Evolutionary conservation across 2,797 vertebrate species (phyloP), one percentile per base, ranked within the genome.

Genomic region (Notolabrus celidotus): DNA sequence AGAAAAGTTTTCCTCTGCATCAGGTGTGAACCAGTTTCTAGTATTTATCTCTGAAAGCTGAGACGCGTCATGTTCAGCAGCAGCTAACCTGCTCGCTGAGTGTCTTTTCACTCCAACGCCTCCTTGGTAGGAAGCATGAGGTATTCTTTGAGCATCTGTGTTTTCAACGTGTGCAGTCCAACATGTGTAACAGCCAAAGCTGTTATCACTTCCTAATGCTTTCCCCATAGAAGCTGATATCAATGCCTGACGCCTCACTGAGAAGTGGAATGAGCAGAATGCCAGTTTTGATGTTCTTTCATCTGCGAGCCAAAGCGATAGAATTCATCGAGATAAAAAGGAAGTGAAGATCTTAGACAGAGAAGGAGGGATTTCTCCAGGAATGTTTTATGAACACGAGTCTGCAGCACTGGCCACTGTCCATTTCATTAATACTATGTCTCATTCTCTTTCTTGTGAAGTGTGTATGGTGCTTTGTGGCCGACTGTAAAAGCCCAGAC

Each of bases 101-200:
- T 51, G 36, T 68, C 49, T 65, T 68, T 36, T 45, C 43, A 36
- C 45, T 53, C 23, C 23, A 0, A 55, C 23, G 45, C 73, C 80
- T 75, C 33, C 23, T 68, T 74, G 55, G 43, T 74, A 55, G 74
- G 80, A 82, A 85, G 67, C 75, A 41, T 34, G 54, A 63, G 55
- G 61, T 60, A 74, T 85, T 82, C 59, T 69, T 72, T 60, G 50
- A 77, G 79, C 63, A 52, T 79, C 62, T 49, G 68, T 58, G 74
- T 42, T 55, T 78, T 87, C 90, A 69, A 84, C 79, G 86, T 90
- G 89, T 91, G 89, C 83, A 88, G 88, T 92, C 87, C 78, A 72
- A 76, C 10, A 61, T 71, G 41, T 79, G 57, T 17, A 75, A 63
- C 66, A 74, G 84, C 85, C 80, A 87, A 89, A 84, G 75, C 78